phyloP scores from a whole-genome alignment of 1,140 invertebrate genomes.

The Zaprionus capensis region DNA sequence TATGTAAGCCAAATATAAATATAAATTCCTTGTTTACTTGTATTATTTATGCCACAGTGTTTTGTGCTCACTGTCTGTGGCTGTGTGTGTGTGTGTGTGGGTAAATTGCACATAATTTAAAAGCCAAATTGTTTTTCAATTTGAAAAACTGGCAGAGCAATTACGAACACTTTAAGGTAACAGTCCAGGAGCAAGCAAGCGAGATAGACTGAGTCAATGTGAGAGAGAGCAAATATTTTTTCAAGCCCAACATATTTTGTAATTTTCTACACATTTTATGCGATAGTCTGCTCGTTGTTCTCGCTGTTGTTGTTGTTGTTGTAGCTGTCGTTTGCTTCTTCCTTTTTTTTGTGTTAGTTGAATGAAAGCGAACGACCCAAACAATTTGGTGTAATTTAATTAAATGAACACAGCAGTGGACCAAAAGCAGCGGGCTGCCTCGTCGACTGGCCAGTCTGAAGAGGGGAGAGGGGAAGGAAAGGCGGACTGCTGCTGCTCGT shows the following conservation, averaged over 20 bases:
- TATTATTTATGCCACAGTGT: conserved; percentile 46
- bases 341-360: conserved; percentile 28
- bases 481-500: conserved; percentile 17
- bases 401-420: conserved; percentile 80
- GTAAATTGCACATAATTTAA: conserved; percentile 51
- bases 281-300: conserved; percentile 8
- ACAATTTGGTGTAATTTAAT: conserved; percentile 82
- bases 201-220: background rate
- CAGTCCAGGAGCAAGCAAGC: background rate
- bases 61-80: conserved; percentile 16
- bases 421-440: conserved; percentile 65
- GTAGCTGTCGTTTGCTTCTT: conserved; percentile 1
- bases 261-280: conserved; percentile 69
- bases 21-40: conserved; percentile 20
- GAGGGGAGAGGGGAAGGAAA: background rate
- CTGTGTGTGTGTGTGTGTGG: conserved; percentile 2
- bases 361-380: conserved; percentile 62
- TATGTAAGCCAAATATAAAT: conserved; percentile 33
- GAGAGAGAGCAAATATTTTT: conserved; percentile 62
- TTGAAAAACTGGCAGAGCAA: conserved; percentile 42
- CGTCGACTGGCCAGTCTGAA: conserved; percentile 18
- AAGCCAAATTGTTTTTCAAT: conserved; percentile 56
- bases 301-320: conserved; percentile 4
- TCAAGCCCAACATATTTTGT: conserved; percentile 64
- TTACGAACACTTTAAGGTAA: conserved; percentile 56